Base-by-base conservation (phyloP, 2,113 vertebrate species). In the Vicugna pacos region DNA sequence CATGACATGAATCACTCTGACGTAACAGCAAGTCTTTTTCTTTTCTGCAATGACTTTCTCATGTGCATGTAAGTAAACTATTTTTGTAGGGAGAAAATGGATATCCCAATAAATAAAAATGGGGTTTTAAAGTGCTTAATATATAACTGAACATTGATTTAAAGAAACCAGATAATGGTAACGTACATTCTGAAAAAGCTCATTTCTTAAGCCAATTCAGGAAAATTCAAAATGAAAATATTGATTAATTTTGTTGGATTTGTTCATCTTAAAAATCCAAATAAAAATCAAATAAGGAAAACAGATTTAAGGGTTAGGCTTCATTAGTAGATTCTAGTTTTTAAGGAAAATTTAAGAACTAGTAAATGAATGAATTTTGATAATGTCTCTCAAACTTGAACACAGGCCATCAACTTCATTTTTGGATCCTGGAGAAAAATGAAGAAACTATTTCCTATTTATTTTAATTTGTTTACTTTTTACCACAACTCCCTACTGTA, bases 181-280 rank as follows among this genome's bases (percentile, higher is more conserved):
- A 24, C 3, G 73, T 67, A 77, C 2, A 79, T 91, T 22, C 48
- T 89, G 64, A 89, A 81, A 82, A 92, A 88, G 0, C 2, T 82
- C 12, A 69, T 70, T 94, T 91, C 22, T 16, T 94, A 64, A 42
- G n/a, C 14, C 32, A 93, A 67, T 60, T 89, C 24, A 46, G 26
- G 28, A 54, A 69, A 93, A 90, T 69, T 79, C 50, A 86, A 94
- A 82, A 60, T 85, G 26, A 48, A 70, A 79, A 69, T 77, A 87
- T 62, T 10, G 17, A 69, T 48, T 72, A n/a, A 77, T 65, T 96
- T 6, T 76, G 54, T 32, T 89, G 1, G 22, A 62, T 52, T 73
- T 87, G 1, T 75, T 2, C 28, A 64, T 42, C 9, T 81, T 62
- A 52, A 72, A 72, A 97, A 24, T 89, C 13, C 35, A 79, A 14